A percentile compares a stretch with the other conserved stretches of the same genome.
Evolutionary conservation across 37 sponge, comb jelly and placozoan genomes (phyloP).

Genomic region (Trichoplax adhaerens): DNA sequence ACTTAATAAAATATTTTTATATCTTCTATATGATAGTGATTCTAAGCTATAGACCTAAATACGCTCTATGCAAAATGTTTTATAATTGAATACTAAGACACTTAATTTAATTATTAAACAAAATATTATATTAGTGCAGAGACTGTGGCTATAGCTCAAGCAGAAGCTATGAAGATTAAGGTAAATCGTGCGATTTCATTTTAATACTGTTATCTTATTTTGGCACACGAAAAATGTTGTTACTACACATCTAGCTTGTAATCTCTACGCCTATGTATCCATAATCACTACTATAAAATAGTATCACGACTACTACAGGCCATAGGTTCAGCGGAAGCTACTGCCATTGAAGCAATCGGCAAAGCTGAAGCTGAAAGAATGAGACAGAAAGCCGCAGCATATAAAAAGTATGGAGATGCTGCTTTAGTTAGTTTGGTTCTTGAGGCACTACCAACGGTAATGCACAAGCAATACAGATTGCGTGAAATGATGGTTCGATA

Average conservation of each 20-base stretch:
- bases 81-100: no score
- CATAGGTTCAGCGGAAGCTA: constrained; percentile 19
- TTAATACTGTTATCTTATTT: no score
- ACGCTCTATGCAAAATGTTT: no score
- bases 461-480: background rate
- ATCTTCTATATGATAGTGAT: no score
- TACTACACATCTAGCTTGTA: no score
- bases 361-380: constrained; percentile 29
- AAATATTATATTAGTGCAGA: constrained; percentile 3
- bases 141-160: constrained; percentile 17
- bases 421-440: constrained; percentile 20
- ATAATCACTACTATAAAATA: no score
- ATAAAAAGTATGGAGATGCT: constrained; percentile 31
- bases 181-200: background rate
- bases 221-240: no score
- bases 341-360: constrained; percentile 21
- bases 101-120: no score
- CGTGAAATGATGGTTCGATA: no score
- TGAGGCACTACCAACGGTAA: constrained; percentile 23
- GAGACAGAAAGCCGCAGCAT: constrained; percentile 31
- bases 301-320: background rate
- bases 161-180: constrained; percentile 21
- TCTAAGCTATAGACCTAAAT: no score
- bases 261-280: no score
- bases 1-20: no score